Percentiles rank a stretch among this genome's conserved stretches.
Conservation (phyloP, 2,797 vertebrate genomes). For the Sparus aurata region DNA sequence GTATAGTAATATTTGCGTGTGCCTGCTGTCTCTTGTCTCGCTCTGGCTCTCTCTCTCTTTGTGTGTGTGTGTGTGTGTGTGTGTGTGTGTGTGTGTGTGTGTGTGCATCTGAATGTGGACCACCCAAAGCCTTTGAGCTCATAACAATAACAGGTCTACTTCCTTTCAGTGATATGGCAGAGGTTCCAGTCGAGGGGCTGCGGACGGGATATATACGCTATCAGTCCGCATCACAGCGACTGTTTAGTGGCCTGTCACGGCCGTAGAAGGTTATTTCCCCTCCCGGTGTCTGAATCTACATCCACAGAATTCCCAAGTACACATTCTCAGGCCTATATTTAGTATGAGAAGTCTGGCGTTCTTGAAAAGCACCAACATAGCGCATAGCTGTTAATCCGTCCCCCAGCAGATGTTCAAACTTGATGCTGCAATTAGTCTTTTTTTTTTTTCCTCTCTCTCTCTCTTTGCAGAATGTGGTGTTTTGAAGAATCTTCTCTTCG, state of each 20-base stretch:
- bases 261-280: slow-evolving; percentile 42
- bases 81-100: slow-evolving; percentile 27
- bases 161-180: slow-evolving; percentile 75
- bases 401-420: slow-evolving; percentile 40
- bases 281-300: slow-evolving; percentile 42
- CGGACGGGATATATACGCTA: slow-evolving; percentile 56
- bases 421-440: slow-evolving; percentile 36
- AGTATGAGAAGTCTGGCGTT: slow-evolving; percentile 26
- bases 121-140: slow-evolving; percentile 81
- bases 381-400: slow-evolving; percentile 25
- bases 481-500: slow-evolving; percentile 29
- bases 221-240: slow-evolving; percentile 69
- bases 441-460: slow-evolving; percentile 5
- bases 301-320: slow-evolving; percentile 34
- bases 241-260: slow-evolving; percentile 75
- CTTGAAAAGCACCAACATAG: slow-evolving; percentile 42
- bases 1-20: slow-evolving; percentile 39
- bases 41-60: slow-evolving; percentile 10
- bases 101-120: slow-evolving; percentile 64
- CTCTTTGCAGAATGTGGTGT: slow-evolving; percentile 32
- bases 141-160: slow-evolving; percentile 84
- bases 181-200: slow-evolving; percentile 58
- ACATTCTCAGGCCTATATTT: slow-evolving; percentile 28
- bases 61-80: no score
- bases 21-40: slow-evolving; percentile 39